A percentile compares a stretch with the other conserved stretches of the same genome.
Evolutionary conservation across 1,140 invertebrate species (phyloP).

Genomic region (Acyrthosiphon pisum): DNA sequence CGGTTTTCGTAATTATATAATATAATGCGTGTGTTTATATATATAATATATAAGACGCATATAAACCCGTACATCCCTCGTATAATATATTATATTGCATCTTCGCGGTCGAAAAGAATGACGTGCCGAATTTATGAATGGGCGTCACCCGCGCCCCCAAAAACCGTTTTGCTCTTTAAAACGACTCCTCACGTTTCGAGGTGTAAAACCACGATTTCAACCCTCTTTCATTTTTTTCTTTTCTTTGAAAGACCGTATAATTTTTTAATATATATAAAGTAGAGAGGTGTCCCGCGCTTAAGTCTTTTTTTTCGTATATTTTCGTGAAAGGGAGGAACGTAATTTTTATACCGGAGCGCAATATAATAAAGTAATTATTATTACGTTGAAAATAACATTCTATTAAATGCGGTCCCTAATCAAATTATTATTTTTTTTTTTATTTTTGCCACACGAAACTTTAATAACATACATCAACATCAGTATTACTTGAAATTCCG

Average conservation of each 20-base stretch:
- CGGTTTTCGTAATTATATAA: constrained; percentile 31
- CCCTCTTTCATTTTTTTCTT: background rate
- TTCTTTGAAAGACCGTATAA: constrained; percentile 38
- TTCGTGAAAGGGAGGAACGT: background rate
- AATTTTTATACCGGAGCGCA: background rate
- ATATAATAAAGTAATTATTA: constrained; percentile 19
- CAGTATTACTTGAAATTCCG: background rate
- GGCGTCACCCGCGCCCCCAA: background rate
- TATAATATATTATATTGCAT: background rate
- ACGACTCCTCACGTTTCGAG: constrained; percentile 22
- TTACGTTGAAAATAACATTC: background rate
- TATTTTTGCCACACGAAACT: background rate
- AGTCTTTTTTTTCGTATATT: background rate
- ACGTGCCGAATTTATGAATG: constrained; percentile 50
- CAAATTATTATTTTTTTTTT: background rate
- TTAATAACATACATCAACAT: background rate
- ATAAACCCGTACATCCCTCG: background rate
- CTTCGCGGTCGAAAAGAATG: constrained; percentile 34
- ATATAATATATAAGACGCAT: background rate
- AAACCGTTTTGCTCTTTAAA: constrained; percentile 25
- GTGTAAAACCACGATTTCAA: constrained; percentile 35
- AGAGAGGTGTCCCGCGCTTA: background rate
- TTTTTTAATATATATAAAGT: constrained; percentile 42
- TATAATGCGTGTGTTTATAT: background rate
- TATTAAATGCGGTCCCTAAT: background rate